phyloP scores from a whole-genome alignment of 2,113 vertebrate species.

The Paralichthys olivaceus region DNA sequence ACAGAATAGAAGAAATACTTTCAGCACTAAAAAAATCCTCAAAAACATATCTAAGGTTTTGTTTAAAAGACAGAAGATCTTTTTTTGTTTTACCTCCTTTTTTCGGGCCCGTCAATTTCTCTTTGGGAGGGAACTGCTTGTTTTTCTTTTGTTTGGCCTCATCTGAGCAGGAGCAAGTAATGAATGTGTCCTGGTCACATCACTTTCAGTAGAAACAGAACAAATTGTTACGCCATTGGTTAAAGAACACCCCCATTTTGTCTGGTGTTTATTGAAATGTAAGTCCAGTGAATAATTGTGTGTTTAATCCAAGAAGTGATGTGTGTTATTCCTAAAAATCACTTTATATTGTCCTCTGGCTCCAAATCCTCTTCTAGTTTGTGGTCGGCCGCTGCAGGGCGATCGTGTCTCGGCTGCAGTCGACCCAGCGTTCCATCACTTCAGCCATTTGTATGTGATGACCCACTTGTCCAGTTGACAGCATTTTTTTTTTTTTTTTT shows the following conservation, averaged over 20 bases:
- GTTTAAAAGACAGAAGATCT: not conserved
- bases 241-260: not conserved
- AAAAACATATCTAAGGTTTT: not conserved
- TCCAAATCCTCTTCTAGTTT: constrained; percentile 34
- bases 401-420: constrained; percentile 6
- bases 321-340: constrained; percentile 21
- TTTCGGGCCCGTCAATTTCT: too few relatives aligned
- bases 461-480: constrained; percentile 63
- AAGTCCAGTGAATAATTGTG: not conserved
- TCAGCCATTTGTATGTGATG: constrained; percentile 55
- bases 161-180: too few relatives aligned
- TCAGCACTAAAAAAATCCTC: not conserved
- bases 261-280: too few relatives aligned
- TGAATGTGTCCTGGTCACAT: too few relatives aligned
- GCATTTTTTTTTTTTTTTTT: constrained; percentile 39
- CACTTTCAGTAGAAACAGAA: not conserved
- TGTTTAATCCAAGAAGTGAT: not conserved
- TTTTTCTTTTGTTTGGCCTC: too few relatives aligned
- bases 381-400: constrained; percentile 25
- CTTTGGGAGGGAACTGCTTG: too few relatives aligned
- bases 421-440: constrained; percentile 52
- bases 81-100: not conserved
- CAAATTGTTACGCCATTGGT: not conserved
- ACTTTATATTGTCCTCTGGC: constrained; percentile 27
- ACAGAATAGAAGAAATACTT: too few relatives aligned